These are phyloP conservation scores for Melanostoma scalare DNA, from an alignment of 2,888 invertebrate species.

Conservation along the genomic window DNA sequence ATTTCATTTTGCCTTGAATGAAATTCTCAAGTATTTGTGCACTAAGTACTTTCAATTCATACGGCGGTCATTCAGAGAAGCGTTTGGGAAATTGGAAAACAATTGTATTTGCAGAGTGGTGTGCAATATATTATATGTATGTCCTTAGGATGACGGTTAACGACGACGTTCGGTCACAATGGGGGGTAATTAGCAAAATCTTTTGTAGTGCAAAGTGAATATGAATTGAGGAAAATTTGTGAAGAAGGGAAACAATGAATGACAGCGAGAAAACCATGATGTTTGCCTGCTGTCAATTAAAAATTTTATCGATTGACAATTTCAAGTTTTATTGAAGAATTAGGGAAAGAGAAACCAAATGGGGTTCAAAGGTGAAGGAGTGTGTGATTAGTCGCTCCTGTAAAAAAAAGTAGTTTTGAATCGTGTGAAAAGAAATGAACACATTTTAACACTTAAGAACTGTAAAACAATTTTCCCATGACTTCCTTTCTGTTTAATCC, in stretches of 20 bases:
- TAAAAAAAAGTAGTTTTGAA: too few species aligned
- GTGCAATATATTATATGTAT: slow-evolving; percentile 29
- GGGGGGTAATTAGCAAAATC: slow-evolving; percentile 69
- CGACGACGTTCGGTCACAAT: slow-evolving; percentile 46
- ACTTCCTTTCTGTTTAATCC: too few species aligned
- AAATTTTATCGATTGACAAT: slow-evolving; percentile 25
- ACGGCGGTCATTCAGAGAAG: slow-evolving; percentile 58
- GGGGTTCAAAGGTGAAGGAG: too few species aligned
- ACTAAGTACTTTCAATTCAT: slow-evolving; percentile 55
- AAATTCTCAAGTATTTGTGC: slow-evolving; percentile 53
- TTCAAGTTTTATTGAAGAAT: slow-evolving; percentile 3
- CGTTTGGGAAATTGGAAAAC: slow-evolving; percentile 44
- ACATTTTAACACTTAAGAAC: too few species aligned
- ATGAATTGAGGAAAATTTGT: slow-evolving; percentile 11
- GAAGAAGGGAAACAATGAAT: slow-evolving; percentile 22
- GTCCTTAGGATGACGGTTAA: slow-evolving; percentile 8
- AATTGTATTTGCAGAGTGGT: slow-evolving; percentile 60
- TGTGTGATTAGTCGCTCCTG: too few species aligned
- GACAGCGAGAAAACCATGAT: background rate
- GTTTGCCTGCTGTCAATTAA: slow-evolving; percentile 44
- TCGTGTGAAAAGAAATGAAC: too few species aligned
- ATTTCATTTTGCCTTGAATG: slow-evolving; percentile 41
- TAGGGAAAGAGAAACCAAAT: too few species aligned
- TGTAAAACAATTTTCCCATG: too few species aligned
- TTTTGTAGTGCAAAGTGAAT: slow-evolving; percentile 43